Evolutionary conservation across 1,140 invertebrate species (phyloP).

Genomic region (Subanguina moxae): DNA sequence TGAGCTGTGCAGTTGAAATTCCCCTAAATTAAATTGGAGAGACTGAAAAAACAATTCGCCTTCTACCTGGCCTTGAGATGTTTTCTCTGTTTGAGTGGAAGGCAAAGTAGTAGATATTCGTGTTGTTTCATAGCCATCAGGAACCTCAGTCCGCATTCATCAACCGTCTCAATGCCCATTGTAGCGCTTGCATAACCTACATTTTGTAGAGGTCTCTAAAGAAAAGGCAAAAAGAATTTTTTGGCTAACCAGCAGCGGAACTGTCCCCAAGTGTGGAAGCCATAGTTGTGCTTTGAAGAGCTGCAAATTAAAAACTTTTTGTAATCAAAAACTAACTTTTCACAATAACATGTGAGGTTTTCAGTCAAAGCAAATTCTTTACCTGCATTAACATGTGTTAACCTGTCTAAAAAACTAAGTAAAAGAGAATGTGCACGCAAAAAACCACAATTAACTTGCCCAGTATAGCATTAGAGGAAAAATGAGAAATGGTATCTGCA

Average conservation of each 20-base stretch:
- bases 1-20: conserved; percentile 83
- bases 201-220: no score
- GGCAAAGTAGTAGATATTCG: conserved; percentile 82
- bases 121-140: conserved; percentile 95
- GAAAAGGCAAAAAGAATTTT: no score
- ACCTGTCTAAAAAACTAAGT: conserved; percentile 35
- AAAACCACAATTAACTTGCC: neutral
- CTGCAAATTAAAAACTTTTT: no score
- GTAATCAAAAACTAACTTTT: no score
- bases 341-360: no score
- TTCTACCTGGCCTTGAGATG: conserved; percentile 29
- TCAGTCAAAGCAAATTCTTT: no score
- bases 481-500: conserved; percentile 82
- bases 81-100: conserved; percentile 78
- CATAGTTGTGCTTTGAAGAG: conserved; percentile 37
- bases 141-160: conserved; percentile 93
- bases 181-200: conserved; percentile 68
- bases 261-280: conserved; percentile 66
- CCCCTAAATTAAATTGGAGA: conserved; percentile 63
- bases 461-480: conserved; percentile 54
- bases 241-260: conserved; percentile 73
- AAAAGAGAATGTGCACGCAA: no score
- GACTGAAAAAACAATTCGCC: neutral
- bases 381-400: conserved; percentile 54
- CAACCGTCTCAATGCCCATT: conserved; percentile 72